Conservation (phyloP, 2,888 invertebrate species). For the Trichopoda pennipes region DNA sequence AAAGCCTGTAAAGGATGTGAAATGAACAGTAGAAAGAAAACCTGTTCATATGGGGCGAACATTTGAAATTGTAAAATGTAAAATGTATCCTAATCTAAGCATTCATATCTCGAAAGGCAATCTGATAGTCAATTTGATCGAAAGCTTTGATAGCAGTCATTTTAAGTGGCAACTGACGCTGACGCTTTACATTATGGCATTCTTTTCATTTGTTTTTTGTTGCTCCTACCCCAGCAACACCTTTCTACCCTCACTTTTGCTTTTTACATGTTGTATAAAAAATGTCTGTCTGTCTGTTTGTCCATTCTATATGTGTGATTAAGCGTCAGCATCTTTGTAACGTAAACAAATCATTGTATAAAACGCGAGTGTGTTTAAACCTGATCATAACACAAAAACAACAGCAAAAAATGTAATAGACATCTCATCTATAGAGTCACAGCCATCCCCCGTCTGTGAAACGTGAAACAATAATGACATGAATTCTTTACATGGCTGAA, state of each 20-base stretch:
- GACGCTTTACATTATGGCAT: conserved; percentile 39
- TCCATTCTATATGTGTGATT: conserved; percentile 31
- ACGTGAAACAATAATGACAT: conserved; percentile 49
- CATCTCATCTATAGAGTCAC: conserved; percentile 55
- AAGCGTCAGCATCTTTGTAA: conserved; percentile 45
- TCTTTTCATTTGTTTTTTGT: neutral
- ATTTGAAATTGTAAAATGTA: conserved; percentile 50
- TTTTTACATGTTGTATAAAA: conserved; percentile 14
- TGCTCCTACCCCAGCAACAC: conserved; percentile 6
- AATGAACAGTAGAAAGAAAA: conserved; percentile 13
- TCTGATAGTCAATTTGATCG: conserved; percentile 79
- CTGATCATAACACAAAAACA: conserved; percentile 65
- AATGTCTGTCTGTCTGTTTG: no score
- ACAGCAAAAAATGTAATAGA: conserved; percentile 66
- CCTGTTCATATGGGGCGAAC: conserved; percentile 26
- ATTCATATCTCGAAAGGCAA: conserved; percentile 67
- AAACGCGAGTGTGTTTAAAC: conserved; percentile 29
- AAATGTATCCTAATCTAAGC: conserved; percentile 35
- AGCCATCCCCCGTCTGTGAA: conserved; percentile 56
- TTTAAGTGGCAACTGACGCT: conserved; percentile 66
- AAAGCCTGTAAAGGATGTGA: conserved; percentile 17
- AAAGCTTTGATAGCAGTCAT: conserved; percentile 76
- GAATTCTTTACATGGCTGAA: conserved; percentile 59
- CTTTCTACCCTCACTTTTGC: neutral
- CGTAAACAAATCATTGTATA: conserved; percentile 37